phyloP scores from a whole-genome alignment of 2,888 invertebrate genomes.

The Chrysolina americana region DNA sequence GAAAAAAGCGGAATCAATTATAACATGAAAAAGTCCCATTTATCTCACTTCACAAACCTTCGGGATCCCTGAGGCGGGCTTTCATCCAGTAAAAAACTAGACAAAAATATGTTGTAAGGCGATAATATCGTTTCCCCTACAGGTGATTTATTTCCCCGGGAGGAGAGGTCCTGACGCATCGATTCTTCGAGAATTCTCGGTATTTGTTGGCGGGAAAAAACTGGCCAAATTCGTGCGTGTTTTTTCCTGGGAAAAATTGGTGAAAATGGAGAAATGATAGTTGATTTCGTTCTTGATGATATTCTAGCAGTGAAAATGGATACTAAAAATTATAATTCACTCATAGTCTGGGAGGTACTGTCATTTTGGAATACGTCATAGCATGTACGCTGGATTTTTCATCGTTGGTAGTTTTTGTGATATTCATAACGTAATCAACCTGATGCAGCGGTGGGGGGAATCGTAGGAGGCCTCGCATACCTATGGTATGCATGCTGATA shows the following conservation, averaged over 20 bases:
- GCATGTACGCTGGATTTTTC: no score
- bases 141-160: constrained; percentile 44
- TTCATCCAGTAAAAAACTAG: constrained; percentile 39
- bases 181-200: neutral
- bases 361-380: no score
- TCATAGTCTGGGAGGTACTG: no score
- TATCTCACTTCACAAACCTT: constrained; percentile 44
- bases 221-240: no score
- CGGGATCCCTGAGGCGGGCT: constrained; percentile 29
- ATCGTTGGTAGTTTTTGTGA: no score
- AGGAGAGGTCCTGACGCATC: constrained; percentile 27
- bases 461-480: no score
- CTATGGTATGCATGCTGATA: no score
- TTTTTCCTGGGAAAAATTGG: neutral
- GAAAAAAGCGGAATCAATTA: constrained; percentile 43
- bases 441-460: no score
- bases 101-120: constrained; percentile 45
- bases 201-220: neutral
- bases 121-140: constrained; percentile 45
- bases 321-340: no score
- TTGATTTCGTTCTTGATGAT: no score
- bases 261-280: neutral
- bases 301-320: no score
- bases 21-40: constrained; percentile 41
- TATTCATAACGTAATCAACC: no score